Conservation (phyloP, 2,113 vertebrate genomes). For the Cricetomys ansorgei region DNA sequence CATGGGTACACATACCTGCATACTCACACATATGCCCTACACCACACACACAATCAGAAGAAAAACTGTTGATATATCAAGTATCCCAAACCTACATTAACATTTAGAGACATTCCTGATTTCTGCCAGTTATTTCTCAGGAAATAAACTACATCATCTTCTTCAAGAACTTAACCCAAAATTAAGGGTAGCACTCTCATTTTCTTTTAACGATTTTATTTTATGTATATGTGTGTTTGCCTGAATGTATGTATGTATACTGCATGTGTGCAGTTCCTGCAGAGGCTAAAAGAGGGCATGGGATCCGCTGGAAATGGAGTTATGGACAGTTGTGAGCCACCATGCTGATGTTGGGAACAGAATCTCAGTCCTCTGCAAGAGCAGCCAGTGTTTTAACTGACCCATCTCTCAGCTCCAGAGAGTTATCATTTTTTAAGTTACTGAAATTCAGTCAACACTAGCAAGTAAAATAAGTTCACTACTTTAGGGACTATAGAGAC, state of each 20-base stretch:
- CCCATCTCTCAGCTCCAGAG: background rate
- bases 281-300: background rate
- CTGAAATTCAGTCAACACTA: background rate
- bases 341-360: background rate
- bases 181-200: background rate
- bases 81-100: background rate
- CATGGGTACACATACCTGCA: background rate
- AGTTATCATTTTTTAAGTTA: background rate
- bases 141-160: background rate
- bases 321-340: background rate
- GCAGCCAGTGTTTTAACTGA: background rate
- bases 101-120: conserved; percentile 3
- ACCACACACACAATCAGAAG: too few species aligned
- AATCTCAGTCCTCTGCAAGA: background rate
- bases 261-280: background rate
- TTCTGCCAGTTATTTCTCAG: background rate
- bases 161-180: background rate
- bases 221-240: background rate
- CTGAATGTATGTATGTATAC: background rate
- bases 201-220: background rate
- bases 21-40: background rate
- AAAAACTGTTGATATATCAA: background rate
- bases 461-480: background rate
- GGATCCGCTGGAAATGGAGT: background rate
- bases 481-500: background rate